Evolutionary conservation across 1,140 invertebrate genomes (phyloP).

Genomic region (Trichoplusia ni): DNA sequence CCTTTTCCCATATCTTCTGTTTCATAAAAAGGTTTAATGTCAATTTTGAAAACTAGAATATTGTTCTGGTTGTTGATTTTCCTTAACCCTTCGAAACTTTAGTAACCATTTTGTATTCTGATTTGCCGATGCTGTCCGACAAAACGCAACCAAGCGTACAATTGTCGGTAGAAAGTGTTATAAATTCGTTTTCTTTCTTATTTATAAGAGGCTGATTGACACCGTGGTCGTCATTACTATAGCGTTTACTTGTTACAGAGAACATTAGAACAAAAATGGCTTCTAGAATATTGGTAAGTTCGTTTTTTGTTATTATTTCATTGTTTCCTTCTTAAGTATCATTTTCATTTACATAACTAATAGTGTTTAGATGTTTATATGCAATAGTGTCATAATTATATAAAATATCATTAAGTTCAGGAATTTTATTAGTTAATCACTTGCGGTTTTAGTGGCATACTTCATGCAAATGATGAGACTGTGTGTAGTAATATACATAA

Average conservation of each 20-base stretch:
- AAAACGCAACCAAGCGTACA: slow-evolving; percentile 55
- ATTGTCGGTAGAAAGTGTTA: slow-evolving; percentile 67
- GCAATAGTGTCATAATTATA: too few species aligned
- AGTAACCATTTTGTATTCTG: neutral
- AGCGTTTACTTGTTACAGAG: slow-evolving; percentile 25
- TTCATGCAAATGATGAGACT: too few species aligned
- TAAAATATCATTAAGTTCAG: too few species aligned
- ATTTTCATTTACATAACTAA: neutral
- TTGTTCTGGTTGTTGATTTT: too few species aligned
- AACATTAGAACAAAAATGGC: slow-evolving; percentile 46
- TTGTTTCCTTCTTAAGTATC: neutral
- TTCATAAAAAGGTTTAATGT: too few species aligned
- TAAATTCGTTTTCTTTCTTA: slow-evolving; percentile 67
- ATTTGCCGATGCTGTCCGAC: slow-evolving; percentile 21
- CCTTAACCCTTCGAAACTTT: too few species aligned
- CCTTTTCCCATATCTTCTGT: too few species aligned
- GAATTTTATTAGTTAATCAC: too few species aligned
- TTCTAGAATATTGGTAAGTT: slow-evolving; percentile 61
- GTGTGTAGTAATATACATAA: too few species aligned
- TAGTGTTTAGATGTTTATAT: too few species aligned
- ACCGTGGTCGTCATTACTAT: slow-evolving; percentile 46
- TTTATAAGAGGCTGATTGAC: slow-evolving; percentile 65
- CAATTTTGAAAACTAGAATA: too few species aligned
- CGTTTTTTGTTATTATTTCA: slow-evolving; percentile 12
- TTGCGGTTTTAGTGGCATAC: too few species aligned